These are phyloP conservation scores for Zalophus californianus DNA, from an alignment of 2,797 vertebrate genomes.

Conservation along the genomic window DNA sequence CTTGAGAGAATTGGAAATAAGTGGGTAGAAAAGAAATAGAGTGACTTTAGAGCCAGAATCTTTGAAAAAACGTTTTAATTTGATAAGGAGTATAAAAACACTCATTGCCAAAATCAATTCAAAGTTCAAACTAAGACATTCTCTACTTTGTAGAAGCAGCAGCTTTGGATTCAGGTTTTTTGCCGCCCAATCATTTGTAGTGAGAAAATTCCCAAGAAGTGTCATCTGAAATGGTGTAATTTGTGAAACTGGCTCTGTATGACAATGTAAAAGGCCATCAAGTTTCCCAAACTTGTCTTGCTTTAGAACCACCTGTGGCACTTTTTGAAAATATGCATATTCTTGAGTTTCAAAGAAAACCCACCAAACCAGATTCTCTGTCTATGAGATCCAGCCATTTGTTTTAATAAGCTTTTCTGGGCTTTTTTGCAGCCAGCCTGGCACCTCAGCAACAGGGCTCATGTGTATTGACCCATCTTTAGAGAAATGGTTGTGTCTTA, in stretches of 20 bases:
- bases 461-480: background rate
- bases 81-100: background rate
- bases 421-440: background rate
- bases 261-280: constrained; percentile 11
- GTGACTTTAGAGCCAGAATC: background rate
- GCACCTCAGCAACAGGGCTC: too few relatives aligned
- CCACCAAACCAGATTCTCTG: background rate
- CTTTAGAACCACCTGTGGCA: background rate
- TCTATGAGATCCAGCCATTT: background rate
- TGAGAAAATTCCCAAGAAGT: constrained; percentile 19
- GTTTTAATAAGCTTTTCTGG: background rate
- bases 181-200: background rate
- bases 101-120: background rate
- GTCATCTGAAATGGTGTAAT: background rate
- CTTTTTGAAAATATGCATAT: background rate
- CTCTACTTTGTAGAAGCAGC: background rate
- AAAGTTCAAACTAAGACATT: constrained; percentile 14
- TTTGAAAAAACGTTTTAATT: background rate
- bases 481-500: background rate
- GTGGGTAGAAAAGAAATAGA: background rate
- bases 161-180: constrained; percentile 10
- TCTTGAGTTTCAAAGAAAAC: background rate
- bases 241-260: constrained; percentile 19
- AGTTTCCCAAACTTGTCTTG: background rate
- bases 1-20: background rate